phyloP scores from a whole-genome alignment of 2,888 invertebrate genomes.

The Stenurella melanura region DNA sequence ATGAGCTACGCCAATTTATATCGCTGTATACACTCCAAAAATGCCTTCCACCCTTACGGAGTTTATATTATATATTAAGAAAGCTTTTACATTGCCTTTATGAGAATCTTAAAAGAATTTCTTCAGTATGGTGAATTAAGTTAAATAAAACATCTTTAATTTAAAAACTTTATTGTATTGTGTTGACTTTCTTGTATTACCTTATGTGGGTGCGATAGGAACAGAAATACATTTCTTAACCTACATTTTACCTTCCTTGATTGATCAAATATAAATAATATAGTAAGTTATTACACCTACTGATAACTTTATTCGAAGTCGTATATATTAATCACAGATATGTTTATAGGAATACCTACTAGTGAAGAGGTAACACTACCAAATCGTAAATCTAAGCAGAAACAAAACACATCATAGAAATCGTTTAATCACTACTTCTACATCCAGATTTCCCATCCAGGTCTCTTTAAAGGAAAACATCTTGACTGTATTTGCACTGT shows the following conservation, averaged over 20 bases:
- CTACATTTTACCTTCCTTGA: neutral
- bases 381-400: no score
- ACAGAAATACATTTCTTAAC: neutral
- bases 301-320: neutral
- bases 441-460: no score
- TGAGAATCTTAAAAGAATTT: constrained; percentile 36
- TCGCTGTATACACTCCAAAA: constrained; percentile 45
- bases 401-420: no score
- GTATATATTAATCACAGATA: no score
- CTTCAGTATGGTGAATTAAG: constrained; percentile 33
- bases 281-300: no score
- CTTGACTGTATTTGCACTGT: no score
- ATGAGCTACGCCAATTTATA: constrained; percentile 46
- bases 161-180: constrained; percentile 34
- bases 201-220: neutral
- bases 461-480: no score
- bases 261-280: neutral
- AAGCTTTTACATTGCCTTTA: constrained; percentile 43
- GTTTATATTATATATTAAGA: constrained; percentile 48
- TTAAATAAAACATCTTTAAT: constrained; percentile 40
- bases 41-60: constrained; percentile 42
- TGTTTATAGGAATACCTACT: no score
- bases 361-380: no score
- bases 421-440: no score
- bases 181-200: constrained; percentile 18